Percentiles rank a stretch among this genome's conserved stretches.
These are phyloP conservation scores for Lucinisca nassula DNA, from an alignment of 2,888 invertebrate species.

Conservation along the genomic window DNA sequence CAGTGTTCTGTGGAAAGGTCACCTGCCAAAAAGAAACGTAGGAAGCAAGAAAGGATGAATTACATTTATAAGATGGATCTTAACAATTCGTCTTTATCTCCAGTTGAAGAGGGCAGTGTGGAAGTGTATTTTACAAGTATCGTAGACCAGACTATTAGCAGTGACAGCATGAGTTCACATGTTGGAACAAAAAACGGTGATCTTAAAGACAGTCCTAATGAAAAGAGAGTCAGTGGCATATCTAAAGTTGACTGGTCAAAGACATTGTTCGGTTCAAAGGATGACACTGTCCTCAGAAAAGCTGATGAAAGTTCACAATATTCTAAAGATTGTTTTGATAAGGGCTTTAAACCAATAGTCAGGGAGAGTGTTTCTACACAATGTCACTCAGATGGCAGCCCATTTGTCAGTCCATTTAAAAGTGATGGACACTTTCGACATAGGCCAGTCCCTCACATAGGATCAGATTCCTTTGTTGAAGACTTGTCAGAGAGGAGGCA, in stretches of 20 bases:
- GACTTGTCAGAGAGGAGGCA: conserved; percentile 63
- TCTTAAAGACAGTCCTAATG: neutral
- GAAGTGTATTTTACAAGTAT: conserved; percentile 22
- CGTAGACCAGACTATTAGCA: neutral
- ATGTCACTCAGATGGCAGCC: neutral
- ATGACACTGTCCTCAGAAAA: neutral
- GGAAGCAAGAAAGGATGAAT: neutral
- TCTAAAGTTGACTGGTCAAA: conserved; percentile 18
- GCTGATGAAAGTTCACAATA: neutral
- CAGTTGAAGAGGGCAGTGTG: conserved; percentile 14
- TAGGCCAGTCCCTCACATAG: neutral
- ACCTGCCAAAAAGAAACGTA: conserved; percentile 64
- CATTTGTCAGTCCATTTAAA: conserved; percentile 28
- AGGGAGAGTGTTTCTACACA: neutral
- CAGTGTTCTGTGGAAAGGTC: conserved; percentile 30
- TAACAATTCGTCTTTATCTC: neutral
- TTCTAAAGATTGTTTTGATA: neutral
- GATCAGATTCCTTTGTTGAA: conserved; percentile 9
- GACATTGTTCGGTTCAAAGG: conserved; percentile 10
- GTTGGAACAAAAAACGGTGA: too few species aligned
- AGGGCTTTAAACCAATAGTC: neutral
- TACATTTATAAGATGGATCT: neutral
- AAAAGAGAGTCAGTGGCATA: too few species aligned
- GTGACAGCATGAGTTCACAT: too few species aligned
- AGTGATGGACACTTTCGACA: conserved; percentile 10